Evolutionary conservation across 2,113 vertebrate genomes (phyloP), one percentile per base, ranked within the genome.

Genomic region (Nannobrachium achirus): DNA sequence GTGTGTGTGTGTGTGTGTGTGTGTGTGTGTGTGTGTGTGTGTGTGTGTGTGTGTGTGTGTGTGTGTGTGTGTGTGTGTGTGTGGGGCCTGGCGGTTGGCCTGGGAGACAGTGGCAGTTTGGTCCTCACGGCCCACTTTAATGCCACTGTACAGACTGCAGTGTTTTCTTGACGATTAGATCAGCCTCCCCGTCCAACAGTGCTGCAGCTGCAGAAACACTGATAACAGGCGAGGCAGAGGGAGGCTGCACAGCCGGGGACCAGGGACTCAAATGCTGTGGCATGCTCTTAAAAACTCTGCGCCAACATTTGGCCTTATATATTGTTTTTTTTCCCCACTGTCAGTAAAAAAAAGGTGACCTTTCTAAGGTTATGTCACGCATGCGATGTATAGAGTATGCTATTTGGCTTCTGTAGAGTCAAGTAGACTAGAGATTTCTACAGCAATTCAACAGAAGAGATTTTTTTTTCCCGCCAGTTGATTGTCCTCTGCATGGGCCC

Each of bases 141-240:
- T 60, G 41, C 46, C 15, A 48, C 48, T 53, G 55, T 20, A 52
- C 46, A 0, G 8, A 25, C 66, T 73, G 75, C 79, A 80, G 73
- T 67, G 72, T 65, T 76, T 50, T 38, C 50, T 72, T 75, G 73
- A 40, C 68, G 76, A 86, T 78, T 60, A 45, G 16, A 80, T 82
- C 81, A 52, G 57, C 70, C 75, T 40, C 42, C 44, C 61, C 10
- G 33, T 57, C 78, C 72, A 76, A 78, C 76, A 74, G 78, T 76
- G 82, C 69, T 76, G 82, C 69, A 76, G 75, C 66, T 65, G 78
- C 73, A 64, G 69, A 62, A 42, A 19, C 38, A 41, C 45, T 1
- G 16, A 63, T 55, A 76, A 69, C 56, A 71, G 55, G 7, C 15
- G 11, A 57, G 38, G n/a, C n/a, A 18, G 20, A 25, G 9, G 6